A percentile compares a stretch with the other conserved stretches of the same genome.
These are phyloP conservation scores for Onychorhynchus coronatus DNA, from an alignment of 2,113 vertebrate genomes.

Conservation along the genomic window DNA sequence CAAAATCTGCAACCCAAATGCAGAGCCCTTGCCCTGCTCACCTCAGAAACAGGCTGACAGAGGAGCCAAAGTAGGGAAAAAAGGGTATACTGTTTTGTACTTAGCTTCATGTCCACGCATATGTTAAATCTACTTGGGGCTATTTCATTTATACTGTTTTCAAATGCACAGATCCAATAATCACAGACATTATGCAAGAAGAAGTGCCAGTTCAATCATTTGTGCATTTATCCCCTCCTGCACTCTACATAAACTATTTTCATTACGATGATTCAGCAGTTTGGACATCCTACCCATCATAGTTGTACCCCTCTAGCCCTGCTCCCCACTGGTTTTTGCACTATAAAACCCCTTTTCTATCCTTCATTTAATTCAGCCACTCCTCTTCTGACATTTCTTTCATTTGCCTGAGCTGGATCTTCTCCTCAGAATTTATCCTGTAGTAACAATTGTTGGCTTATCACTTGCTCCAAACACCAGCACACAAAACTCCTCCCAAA, in stretches of 20 bases:
- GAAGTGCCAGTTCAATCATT: rapidly evolving
- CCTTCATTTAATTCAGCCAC: not conserved
- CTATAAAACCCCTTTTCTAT: not conserved
- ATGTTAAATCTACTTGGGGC: not conserved
- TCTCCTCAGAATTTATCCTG: not conserved
- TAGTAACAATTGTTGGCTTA: no score
- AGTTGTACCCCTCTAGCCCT: not conserved
- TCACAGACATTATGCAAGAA: not conserved
- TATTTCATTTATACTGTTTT: not conserved
- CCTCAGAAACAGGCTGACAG: not conserved
- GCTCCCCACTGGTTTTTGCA: not conserved
- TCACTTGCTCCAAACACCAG: not conserved
- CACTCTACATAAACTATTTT: not conserved
- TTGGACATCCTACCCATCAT: not conserved
- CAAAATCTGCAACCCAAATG: not conserved
- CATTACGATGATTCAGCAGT: not conserved
- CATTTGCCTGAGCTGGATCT: not conserved
- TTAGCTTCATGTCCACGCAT: not conserved
- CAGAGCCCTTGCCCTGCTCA: not conserved
- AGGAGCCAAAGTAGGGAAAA: not conserved
- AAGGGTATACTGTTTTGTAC: not conserved
- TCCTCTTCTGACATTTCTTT: not conserved
- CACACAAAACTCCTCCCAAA: rapidly evolving
- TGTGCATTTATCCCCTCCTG: not conserved
- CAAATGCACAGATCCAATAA: not conserved